Conservation (phyloP, 64 coral and sea anemone genomes). For the Porites lutea region DNA sequence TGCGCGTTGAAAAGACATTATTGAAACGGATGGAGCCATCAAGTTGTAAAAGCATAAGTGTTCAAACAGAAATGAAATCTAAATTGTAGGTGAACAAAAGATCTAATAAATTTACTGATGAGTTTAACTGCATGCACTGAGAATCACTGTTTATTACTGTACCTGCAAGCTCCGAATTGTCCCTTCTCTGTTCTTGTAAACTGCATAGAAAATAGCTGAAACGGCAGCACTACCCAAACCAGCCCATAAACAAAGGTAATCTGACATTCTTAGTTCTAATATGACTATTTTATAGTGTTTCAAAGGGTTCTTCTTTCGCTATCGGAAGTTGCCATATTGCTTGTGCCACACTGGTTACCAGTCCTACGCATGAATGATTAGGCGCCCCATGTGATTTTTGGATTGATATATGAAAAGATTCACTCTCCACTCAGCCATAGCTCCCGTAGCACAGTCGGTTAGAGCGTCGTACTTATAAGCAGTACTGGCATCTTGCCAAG, state of each 20-base stretch:
- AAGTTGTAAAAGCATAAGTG: too few relatives aligned
- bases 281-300: background rate
- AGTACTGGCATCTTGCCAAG: constrained; percentile 50
- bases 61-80: too few relatives aligned
- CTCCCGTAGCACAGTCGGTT: constrained; percentile 84
- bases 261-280: constrained; percentile 16
- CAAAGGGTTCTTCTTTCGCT: too few relatives aligned
- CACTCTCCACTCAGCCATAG: background rate
- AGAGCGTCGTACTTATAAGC: constrained; percentile 84
- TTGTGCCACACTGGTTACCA: background rate
- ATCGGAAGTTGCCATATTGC: constrained; percentile 8
- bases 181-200: constrained; percentile 72
- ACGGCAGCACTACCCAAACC: constrained; percentile 79
- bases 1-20: too few relatives aligned
- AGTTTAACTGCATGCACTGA: too few relatives aligned
- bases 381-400: background rate
- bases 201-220: constrained; percentile 85
- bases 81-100: too few relatives aligned
- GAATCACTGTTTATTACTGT: background rate
- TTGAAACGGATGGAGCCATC: too few relatives aligned
- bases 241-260: constrained; percentile 63
- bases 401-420: background rate
- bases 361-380: background rate
- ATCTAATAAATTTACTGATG: too few relatives aligned
- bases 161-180: constrained; percentile 68